phyloP scores from a whole-genome alignment of 2,113 vertebrate species.

The Onychostruthus taczanowskii region DNA sequence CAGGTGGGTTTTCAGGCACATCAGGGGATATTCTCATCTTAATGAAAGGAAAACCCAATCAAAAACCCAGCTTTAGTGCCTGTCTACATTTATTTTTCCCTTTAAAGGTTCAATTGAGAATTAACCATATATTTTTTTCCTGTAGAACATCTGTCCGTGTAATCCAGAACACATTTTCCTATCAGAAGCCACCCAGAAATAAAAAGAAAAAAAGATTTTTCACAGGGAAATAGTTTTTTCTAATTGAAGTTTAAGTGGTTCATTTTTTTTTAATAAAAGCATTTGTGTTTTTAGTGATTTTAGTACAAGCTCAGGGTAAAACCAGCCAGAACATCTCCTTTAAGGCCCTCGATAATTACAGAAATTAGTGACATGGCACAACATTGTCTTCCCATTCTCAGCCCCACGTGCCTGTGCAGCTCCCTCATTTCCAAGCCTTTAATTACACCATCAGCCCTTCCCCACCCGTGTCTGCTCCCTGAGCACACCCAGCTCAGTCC shows the following conservation, averaged over 20 bases:
- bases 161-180: not conserved
- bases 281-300: not conserved
- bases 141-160: not conserved
- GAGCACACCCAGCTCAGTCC: not conserved
- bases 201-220: not conserved
- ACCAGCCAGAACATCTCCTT: accelerated
- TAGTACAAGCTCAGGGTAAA: not conserved
- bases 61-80: not conserved
- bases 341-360: not conserved
- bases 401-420: not conserved
- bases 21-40: not conserved
- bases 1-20: not conserved
- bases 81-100: not conserved
- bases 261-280: not conserved
- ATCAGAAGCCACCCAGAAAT: not conserved
- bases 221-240: not conserved
- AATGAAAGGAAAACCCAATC: not conserved
- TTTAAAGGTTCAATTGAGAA: not conserved
- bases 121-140: accelerated
- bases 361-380: not conserved
- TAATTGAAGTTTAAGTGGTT: not conserved
- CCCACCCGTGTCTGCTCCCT: not conserved
- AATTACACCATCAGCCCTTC: not conserved
- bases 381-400: not conserved
- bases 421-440: not conserved